Evolutionary conservation across 1,140 invertebrate genomes (phyloP).

Genomic region (Drosophila pallidifrons): DNA sequence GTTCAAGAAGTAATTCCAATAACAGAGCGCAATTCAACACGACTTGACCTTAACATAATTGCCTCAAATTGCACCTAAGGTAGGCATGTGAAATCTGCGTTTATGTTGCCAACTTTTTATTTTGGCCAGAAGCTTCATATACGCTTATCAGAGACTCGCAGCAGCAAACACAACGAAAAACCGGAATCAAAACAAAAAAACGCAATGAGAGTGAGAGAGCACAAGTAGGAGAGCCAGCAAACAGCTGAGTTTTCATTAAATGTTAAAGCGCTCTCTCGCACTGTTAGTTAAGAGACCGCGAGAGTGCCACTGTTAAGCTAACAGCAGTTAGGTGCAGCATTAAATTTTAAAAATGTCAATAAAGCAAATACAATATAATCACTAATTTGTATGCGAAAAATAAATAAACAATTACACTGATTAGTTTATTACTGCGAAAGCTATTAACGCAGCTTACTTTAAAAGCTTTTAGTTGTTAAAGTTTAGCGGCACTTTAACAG

Average conservation of each 20-base stretch:
- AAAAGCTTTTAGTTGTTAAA: not conserved
- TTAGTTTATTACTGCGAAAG: too few relatives aligned
- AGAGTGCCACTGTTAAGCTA: constrained; percentile 28
- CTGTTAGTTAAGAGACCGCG: not conserved
- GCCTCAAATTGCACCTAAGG: constrained; percentile 50
- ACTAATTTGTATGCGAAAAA: too few relatives aligned
- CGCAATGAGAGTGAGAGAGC: constrained; percentile 16
- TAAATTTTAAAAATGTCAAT: not conserved
- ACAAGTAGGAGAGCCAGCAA: not conserved
- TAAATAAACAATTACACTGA: too few relatives aligned
- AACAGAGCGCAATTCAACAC: constrained; percentile 40
- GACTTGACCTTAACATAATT: constrained; percentile 59
- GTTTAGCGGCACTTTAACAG: constrained; percentile 10
- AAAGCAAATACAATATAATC: not conserved
- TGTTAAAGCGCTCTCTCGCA: constrained; percentile 3
- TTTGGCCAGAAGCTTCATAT: constrained; percentile 38
- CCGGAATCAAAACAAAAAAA: constrained; percentile 74
- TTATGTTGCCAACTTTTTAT: constrained; percentile 26
- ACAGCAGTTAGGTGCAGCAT: not conserved
- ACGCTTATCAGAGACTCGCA: constrained; percentile 49
- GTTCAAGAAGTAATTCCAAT: constrained; percentile 39
- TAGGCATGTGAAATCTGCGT: constrained; percentile 51
- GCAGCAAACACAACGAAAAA: constrained; percentile 63
- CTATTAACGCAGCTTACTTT: not conserved
- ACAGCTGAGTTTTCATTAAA: constrained; percentile 10